Conservation (phyloP, 2,113 vertebrate genomes). For the Rhinoderma darwinii region DNA sequence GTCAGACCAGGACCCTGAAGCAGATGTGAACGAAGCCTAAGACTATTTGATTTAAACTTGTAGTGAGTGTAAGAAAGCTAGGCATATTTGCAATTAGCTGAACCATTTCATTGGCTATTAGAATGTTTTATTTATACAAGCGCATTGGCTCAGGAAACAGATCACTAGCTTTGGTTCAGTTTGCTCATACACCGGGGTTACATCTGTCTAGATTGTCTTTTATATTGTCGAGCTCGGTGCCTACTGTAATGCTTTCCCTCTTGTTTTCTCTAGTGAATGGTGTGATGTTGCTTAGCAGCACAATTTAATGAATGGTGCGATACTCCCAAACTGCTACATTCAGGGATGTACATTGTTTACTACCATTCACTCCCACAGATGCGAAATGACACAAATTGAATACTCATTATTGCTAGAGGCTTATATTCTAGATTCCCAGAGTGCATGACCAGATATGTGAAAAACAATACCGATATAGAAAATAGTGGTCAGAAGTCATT, state of each 20-base stretch:
- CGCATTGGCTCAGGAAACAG: background rate
- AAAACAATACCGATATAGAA: background rate
- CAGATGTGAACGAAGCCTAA: no score
- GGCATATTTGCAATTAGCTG: background rate
- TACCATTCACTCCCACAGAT: background rate
- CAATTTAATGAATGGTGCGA: constrained; percentile 37
- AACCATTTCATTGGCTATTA: background rate
- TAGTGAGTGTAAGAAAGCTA: background rate
- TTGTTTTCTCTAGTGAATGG: background rate
- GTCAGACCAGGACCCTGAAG: no score
- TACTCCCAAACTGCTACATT: background rate
- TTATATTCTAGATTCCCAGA: background rate
- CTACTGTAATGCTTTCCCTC: background rate
- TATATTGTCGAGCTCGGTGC: background rate
- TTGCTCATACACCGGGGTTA: background rate
- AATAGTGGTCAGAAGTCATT: background rate
- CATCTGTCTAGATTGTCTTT: constrained; percentile 11
- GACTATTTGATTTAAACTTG: no score
- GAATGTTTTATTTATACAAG: background rate
- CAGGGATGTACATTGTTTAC: constrained; percentile 24
- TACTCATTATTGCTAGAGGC: background rate
- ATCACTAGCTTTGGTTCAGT: background rate
- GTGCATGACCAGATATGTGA: background rate
- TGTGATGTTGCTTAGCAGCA: constrained; percentile 17
- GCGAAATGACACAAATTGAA: constrained; percentile 1